Evolutionary conservation across 2,888 invertebrate genomes (phyloP).

Genomic region (Caenorhabditis sp.): DNA sequence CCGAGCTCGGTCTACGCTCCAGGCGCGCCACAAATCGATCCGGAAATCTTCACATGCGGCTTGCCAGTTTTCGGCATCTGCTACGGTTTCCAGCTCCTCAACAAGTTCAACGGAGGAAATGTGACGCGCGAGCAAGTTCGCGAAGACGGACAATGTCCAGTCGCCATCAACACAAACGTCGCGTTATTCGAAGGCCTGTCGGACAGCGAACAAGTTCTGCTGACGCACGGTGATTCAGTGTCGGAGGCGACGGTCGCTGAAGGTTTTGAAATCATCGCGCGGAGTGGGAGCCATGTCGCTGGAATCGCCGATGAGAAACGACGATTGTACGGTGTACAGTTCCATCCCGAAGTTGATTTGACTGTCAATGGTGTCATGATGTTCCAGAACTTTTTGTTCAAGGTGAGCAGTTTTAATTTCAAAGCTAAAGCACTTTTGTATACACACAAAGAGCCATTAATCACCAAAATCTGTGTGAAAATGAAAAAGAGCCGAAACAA

Average conservation of each 20-base stretch:
- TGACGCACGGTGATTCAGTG: slow-evolving; percentile 97
- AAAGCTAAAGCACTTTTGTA: no score
- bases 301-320: slow-evolving; percentile 88
- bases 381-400: slow-evolving; percentile 82
- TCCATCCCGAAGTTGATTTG: slow-evolving; percentile 97
- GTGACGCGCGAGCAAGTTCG: slow-evolving; percentile 86
- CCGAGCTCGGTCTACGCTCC: slow-evolving; percentile 94
- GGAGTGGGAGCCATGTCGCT: slow-evolving; percentile 72
- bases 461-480: no score
- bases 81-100: slow-evolving; percentile 93
- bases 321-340: slow-evolving; percentile 93
- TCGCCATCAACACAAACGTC: slow-evolving; percentile 85
- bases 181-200: slow-evolving; percentile 81
- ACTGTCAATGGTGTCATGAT: slow-evolving; percentile 78
- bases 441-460: no score
- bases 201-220: slow-evolving; percentile 77
- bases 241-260: slow-evolving; percentile 83
- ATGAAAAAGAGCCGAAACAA: no score
- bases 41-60: slow-evolving; percentile 92
- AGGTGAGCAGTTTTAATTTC: no score
- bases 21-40: slow-evolving; percentile 90
- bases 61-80: slow-evolving; percentile 94
- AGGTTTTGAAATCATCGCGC: slow-evolving; percentile 85
- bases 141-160: slow-evolving; percentile 86
- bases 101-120: slow-evolving; percentile 94